Conservation (phyloP, 2,888 invertebrate genomes). For the Unio delphinus region DNA sequence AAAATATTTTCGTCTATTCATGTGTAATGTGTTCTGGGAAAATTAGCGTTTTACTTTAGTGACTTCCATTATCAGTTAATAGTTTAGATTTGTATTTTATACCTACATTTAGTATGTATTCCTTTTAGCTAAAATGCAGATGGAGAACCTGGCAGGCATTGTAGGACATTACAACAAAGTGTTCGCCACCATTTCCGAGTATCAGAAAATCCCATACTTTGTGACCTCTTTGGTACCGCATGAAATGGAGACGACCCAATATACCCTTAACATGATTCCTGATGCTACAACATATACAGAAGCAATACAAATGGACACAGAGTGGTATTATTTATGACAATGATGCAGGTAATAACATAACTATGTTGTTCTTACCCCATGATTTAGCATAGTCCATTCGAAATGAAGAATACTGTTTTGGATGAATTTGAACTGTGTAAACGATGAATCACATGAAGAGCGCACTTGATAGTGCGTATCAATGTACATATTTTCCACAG, state of each 20-base stretch:
- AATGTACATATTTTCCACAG: no score
- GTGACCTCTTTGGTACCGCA: constrained; percentile 54
- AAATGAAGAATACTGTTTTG: no score
- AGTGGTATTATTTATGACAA: constrained; percentile 55
- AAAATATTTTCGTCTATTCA: no score
- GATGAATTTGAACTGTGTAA: no score
- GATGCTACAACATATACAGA: constrained; percentile 38
- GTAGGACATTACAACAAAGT: constrained; percentile 58
- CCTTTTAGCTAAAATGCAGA: constrained; percentile 17
- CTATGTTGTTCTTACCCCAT: background rate
- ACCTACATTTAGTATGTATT: constrained; percentile 5
- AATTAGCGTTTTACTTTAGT: no score
- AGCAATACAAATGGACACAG: constrained; percentile 47
- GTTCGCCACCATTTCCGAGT: constrained; percentile 51
- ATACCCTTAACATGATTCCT: constrained; percentile 54
- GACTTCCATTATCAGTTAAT: no score
- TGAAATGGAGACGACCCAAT: constrained; percentile 26
- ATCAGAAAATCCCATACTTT: constrained; percentile 60
- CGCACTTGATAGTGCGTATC: no score
- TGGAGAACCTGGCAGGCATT: constrained; percentile 43
- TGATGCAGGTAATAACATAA: constrained; percentile 34
- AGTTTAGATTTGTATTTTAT: no score
- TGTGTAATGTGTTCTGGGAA: no score
- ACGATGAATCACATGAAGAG: no score
- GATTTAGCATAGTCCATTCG: background rate